phyloP scores from a whole-genome alignment of 2,888 invertebrate species.

The Eugnorisma glareosa region DNA sequence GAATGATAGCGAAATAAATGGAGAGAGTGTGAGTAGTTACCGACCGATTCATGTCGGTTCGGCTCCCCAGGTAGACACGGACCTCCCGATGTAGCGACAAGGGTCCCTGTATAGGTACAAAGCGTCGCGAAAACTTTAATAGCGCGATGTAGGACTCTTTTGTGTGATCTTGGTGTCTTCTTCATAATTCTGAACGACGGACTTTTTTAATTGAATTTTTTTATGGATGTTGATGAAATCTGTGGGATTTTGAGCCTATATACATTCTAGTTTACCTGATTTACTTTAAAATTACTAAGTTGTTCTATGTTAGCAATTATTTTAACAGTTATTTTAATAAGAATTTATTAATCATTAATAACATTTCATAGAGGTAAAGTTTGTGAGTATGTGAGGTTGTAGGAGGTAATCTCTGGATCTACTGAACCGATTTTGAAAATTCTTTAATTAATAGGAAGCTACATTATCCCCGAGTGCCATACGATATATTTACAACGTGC shows the following conservation, averaged over 20 bases:
- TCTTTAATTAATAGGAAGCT: too few species aligned
- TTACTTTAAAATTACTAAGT: not conserved
- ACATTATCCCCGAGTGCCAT: too few species aligned
- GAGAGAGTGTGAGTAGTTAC: slow-evolving; percentile 11
- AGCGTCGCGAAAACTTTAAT: slow-evolving; percentile 32
- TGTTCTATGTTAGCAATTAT: not conserved
- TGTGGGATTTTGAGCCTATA: not conserved
- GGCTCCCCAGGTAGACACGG: slow-evolving; percentile 53
- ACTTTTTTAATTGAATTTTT: too few species aligned
- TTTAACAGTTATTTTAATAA: not conserved
- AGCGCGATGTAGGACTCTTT: slow-evolving; percentile 42
- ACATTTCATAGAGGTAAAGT: too few species aligned
- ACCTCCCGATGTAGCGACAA: slow-evolving; percentile 23
- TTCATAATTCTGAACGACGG: not conserved
- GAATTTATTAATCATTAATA: too few species aligned
- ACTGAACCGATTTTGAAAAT: too few species aligned
- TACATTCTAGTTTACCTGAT: not conserved
- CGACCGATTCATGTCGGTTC: slow-evolving; percentile 23
- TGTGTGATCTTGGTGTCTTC: slow-evolving; percentile 10
- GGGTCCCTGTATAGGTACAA: slow-evolving; percentile 6
- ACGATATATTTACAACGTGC: too few species aligned
- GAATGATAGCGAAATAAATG: not conserved
- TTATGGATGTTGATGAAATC: not conserved
- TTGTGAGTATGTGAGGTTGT: too few species aligned
- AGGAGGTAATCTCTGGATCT: too few species aligned